Conservation (phyloP, 2,797 vertebrate genomes). For the Cossypha polioptera region DNA sequence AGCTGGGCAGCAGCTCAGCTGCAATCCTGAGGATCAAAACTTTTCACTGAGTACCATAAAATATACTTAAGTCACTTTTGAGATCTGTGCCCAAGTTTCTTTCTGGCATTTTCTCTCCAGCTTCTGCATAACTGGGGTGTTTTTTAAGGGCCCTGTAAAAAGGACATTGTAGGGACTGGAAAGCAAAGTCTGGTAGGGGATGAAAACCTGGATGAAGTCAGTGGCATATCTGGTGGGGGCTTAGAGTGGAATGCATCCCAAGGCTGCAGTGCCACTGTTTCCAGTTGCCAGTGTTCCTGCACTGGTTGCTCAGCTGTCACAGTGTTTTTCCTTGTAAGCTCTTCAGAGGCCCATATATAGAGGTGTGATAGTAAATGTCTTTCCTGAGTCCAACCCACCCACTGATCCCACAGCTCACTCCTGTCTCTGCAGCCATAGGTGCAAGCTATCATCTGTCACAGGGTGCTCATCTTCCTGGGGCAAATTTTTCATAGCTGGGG, state of each 20-base stretch:
- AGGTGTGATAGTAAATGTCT: neutral
- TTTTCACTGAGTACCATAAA: neutral
- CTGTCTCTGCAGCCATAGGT: neutral
- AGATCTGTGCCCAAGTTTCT: neutral
- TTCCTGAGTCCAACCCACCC: neutral
- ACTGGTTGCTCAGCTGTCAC: neutral
- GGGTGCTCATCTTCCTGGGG: neutral
- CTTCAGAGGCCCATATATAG: neutral
- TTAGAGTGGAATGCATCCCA: neutral
- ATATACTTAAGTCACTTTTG: neutral
- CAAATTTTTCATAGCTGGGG: neutral
- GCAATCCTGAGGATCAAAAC: neutral
- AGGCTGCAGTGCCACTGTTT: neutral
- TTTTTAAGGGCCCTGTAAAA: neutral
- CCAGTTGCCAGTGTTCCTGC: neutral
- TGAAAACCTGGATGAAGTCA: neutral
- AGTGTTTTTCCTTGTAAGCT: neutral
- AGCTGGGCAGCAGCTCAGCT: neutral
- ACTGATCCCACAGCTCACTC: neutral
- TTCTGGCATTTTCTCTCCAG: neutral
- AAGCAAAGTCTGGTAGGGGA: neutral
- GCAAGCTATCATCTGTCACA: neutral
- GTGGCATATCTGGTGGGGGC: neutral
- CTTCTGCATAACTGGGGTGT: neutral
- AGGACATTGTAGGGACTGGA: fast-evolving